Percentiles rank a stretch among this genome's conserved stretches.
These are phyloP conservation scores for Cyclura pinguis DNA, from an alignment of 2,797 vertebrate genomes.

Conservation along the genomic window DNA sequence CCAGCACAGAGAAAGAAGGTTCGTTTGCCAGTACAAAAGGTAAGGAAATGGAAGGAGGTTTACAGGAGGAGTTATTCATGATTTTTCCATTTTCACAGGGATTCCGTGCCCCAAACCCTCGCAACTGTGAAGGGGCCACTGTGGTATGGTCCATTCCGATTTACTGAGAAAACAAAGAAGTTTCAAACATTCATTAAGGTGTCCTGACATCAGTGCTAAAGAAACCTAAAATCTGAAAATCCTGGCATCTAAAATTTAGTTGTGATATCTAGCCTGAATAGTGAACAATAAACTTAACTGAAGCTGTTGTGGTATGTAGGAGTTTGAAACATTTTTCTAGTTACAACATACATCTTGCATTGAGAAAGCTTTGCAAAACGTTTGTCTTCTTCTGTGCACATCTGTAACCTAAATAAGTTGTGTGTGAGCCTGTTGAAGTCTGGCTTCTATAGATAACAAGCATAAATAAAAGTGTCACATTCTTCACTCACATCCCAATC, in stretches of 20 bases:
- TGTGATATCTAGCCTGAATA: background rate
- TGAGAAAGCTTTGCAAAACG: background rate
- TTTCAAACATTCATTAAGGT: background rate
- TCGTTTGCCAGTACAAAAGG: no score
- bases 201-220: background rate
- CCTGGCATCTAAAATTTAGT: background rate
- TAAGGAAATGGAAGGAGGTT: no score
- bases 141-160: background rate
- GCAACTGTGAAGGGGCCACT: no score
- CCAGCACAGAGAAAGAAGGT: no score
- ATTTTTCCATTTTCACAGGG: no score
- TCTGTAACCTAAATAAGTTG: background rate
- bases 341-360: background rate
- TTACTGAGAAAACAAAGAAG: background rate
- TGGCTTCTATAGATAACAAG: background rate
- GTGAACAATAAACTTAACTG: no score
- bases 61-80: no score
- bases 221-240: background rate
- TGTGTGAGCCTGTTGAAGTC: background rate
- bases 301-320: no score
- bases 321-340: background rate
- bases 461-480: conserved; percentile 49
- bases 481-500: conserved; percentile 57
- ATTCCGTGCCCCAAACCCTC: no score
- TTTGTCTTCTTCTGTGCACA: background rate